phyloP scores from a whole-genome alignment of 2,888 invertebrate genomes.

The Camponotus fellah region DNA sequence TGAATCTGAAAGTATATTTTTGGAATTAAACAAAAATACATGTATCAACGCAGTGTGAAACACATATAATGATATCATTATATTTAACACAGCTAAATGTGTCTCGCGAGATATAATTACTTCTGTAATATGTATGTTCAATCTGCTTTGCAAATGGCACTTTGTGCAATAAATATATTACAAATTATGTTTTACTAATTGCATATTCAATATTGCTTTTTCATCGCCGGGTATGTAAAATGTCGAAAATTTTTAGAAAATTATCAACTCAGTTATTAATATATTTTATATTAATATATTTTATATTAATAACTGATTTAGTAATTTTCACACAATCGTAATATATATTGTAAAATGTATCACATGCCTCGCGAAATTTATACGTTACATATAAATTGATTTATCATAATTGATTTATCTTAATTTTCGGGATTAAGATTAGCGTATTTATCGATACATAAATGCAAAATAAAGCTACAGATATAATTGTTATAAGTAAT shows the following conservation, averaged over 20 bases:
- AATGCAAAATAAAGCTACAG: not conserved
- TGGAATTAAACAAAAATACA: constrained; percentile 29
- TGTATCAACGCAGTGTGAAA: not conserved
- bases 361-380: not conserved
- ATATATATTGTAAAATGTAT: not conserved
- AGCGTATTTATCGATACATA: not conserved
- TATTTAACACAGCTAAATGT: not conserved
- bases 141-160: constrained; percentile 15
- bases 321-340: not conserved
- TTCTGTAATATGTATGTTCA: constrained; percentile 16
- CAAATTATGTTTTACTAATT: constrained; percentile 32
- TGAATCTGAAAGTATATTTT: constrained; percentile 5
- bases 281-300: not conserved
- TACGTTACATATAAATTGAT: not conserved
- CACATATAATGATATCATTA: constrained; percentile 8
- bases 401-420: too few species aligned
- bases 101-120: constrained; percentile 35
- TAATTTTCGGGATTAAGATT: not conserved
- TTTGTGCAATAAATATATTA: constrained; percentile 1
- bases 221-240: not conserved
- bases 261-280: not conserved
- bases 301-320: too few species aligned
- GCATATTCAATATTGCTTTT: constrained; percentile 4
- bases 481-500: not conserved
- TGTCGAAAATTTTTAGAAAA: constrained; percentile 3